Evolutionary conservation across 2,113 vertebrate genomes (phyloP).

Genomic region (Mormoops blainvillei): DNA sequence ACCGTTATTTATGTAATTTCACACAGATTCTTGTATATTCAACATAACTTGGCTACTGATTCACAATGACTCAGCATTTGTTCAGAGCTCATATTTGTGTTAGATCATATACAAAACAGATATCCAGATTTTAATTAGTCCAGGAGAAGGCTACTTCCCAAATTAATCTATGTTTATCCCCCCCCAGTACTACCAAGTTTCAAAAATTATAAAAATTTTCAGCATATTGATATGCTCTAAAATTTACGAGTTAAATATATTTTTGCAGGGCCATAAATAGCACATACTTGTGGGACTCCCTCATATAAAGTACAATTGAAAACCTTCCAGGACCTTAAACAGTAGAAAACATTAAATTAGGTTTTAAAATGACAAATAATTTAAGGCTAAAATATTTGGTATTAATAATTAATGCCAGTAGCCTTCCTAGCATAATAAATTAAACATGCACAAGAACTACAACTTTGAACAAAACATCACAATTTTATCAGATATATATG

Average conservation of each 20-base stretch:
- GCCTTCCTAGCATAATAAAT: slow-evolving; percentile 80
- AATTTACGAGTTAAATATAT: slow-evolving; percentile 63
- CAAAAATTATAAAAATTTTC: slow-evolving; percentile 34
- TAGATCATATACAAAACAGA: slow-evolving; percentile 3
- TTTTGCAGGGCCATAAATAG: slow-evolving; percentile 71
- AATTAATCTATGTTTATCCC: slow-evolving; percentile 33
- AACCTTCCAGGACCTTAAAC: slow-evolving; percentile 70
- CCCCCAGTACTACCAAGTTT: neutral
- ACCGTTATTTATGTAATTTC: neutral
- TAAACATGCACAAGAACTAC: slow-evolving; percentile 92
- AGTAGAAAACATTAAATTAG: slow-evolving; percentile 83
- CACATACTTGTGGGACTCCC: slow-evolving; percentile 72
- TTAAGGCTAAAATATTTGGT: slow-evolving; percentile 88
- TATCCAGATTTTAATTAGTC: slow-evolving; percentile 26
- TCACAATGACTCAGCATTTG: slow-evolving; percentile 25
- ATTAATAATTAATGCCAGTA: slow-evolving; percentile 69
- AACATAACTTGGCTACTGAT: slow-evolving; percentile 26
- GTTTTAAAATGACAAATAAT: slow-evolving; percentile 86
- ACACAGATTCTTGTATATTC: slow-evolving; percentile 19
- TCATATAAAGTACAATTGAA: slow-evolving; percentile 74
- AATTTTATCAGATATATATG: slow-evolving; percentile 76
- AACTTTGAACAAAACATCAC: slow-evolving; percentile 83
- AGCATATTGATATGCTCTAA: slow-evolving; percentile 19
- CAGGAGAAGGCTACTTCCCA: slow-evolving; percentile 22
- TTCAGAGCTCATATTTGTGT: slow-evolving; percentile 40